phyloP scores from a whole-genome alignment of 2,113 vertebrate species.

The Serinus canaria region DNA sequence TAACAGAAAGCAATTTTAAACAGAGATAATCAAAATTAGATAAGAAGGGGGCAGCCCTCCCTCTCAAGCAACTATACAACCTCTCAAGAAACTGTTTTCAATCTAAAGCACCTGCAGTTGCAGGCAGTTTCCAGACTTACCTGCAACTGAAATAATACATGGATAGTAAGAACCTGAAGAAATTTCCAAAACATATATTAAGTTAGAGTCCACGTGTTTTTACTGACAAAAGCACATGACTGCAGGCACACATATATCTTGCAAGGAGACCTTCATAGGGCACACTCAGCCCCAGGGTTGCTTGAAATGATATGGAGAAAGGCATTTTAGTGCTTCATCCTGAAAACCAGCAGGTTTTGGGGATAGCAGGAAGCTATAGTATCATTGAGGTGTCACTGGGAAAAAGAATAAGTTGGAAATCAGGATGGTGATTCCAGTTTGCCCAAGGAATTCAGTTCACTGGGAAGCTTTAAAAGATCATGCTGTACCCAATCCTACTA shows the following conservation, averaged over 20 bases:
- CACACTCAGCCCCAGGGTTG: background rate
- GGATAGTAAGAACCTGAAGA: background rate
- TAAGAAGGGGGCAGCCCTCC: background rate
- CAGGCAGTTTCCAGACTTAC: background rate
- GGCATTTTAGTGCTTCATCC: background rate
- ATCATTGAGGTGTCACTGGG: background rate
- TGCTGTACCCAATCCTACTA: background rate
- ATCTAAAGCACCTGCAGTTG: background rate
- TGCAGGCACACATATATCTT: accelerated
- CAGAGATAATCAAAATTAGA: background rate
- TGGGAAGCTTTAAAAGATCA: background rate
- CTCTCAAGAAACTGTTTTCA: background rate
- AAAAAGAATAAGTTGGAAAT: background rate
- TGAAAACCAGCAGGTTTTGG: background rate
- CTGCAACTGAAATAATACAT: background rate
- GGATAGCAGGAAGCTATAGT: background rate
- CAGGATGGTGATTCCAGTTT: background rate
- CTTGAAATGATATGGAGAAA: background rate
- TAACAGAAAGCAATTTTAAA: background rate
- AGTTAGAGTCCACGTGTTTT: background rate
- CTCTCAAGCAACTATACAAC: background rate
- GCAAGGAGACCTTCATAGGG: background rate
- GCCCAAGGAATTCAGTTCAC: background rate
- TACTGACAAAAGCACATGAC: background rate
- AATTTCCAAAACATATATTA: background rate